A percentile compares a stretch with the other conserved stretches of the same genome.
These are phyloP conservation scores for Cetoscarus ocellatus DNA, from an alignment of 2,797 vertebrate species.

Conservation along the genomic window DNA sequence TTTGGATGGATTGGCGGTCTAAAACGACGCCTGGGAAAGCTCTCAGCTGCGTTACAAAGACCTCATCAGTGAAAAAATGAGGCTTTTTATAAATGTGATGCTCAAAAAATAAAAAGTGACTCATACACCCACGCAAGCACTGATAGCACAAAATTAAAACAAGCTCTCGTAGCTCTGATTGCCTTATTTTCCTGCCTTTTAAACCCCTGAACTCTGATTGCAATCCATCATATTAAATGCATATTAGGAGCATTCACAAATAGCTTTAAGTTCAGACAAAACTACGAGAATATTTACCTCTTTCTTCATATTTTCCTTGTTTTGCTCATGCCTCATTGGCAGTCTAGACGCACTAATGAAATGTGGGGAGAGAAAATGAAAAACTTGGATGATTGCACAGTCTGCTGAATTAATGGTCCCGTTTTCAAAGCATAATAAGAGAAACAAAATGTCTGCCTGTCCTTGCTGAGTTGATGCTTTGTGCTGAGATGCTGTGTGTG, in stretches of 20 bases:
- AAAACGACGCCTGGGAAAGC: constrained; percentile 48
- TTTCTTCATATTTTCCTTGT: constrained; percentile 22
- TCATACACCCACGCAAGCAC: constrained; percentile 48
- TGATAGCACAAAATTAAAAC: constrained; percentile 53
- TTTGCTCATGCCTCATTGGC: constrained; percentile 32
- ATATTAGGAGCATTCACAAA: constrained; percentile 24
- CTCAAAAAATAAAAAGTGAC: constrained; percentile 21
- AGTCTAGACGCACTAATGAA: constrained; percentile 49
- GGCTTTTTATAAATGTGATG: constrained; percentile 58
- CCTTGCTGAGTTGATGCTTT: constrained; percentile 40
- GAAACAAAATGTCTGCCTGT: constrained; percentile 23
- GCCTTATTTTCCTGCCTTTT: neutral
- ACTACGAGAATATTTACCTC: constrained; percentile 15
- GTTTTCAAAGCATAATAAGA: constrained; percentile 50
- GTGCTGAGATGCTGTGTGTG: constrained; percentile 20
- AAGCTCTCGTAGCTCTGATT: constrained; percentile 41
- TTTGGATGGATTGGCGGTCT: constrained; percentile 63
- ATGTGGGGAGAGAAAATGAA: constrained; percentile 55
- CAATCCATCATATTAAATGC: constrained; percentile 20
- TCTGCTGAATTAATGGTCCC: constrained; percentile 61
- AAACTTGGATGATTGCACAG: constrained; percentile 47
- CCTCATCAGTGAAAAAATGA: constrained; percentile 49
- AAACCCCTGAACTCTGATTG: constrained; percentile 31
- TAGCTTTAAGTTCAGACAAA: constrained; percentile 20
- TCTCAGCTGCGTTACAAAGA: constrained; percentile 31